phyloP scores from a whole-genome alignment of 2,888 invertebrate genomes.

The Andrena chrysosceles region DNA sequence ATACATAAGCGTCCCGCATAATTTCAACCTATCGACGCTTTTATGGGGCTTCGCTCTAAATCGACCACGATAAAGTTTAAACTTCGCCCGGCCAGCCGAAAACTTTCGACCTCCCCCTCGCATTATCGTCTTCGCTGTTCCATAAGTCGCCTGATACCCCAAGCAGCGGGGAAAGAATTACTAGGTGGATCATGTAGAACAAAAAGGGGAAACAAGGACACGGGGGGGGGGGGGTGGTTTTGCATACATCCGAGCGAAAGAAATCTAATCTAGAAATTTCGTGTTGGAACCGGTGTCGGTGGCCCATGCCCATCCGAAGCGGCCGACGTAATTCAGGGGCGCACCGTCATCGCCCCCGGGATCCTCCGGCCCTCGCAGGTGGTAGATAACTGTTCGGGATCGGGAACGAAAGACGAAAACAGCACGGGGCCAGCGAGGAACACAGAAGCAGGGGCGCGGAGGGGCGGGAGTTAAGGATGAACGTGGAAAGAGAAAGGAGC shows the following conservation, averaged over 20 bases:
- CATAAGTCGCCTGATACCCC: constrained; percentile 33
- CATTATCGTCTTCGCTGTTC: constrained; percentile 32
- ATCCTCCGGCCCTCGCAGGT: constrained; percentile 52
- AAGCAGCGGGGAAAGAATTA: constrained; percentile 31
- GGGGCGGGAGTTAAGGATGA: neutral
- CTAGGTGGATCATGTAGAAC: neutral
- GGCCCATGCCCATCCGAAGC: constrained; percentile 8
- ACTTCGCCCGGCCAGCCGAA: constrained; percentile 47
- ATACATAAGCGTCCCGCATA: constrained; percentile 32
- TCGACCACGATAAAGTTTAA: constrained; percentile 50
- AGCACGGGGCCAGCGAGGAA: constrained; percentile 12
- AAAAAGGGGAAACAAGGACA: neutral
- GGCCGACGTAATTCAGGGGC: constrained; percentile 44
- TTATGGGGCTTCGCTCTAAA: constrained; percentile 39
- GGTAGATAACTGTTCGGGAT: constrained; percentile 41
- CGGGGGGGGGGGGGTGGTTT: neutral
- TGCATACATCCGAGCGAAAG: constrained; percentile 42
- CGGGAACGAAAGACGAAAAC: constrained; percentile 30
- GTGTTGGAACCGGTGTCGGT: neutral
- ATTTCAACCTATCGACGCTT: constrained; percentile 41
- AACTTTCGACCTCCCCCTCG: constrained; percentile 44
- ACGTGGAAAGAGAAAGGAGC: constrained; percentile 28
- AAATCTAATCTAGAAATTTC: constrained; percentile 47
- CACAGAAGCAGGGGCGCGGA: constrained; percentile 10
- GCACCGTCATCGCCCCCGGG: constrained; percentile 35